Percentiles rank a stretch among this genome's conserved stretches.
Evolutionary conservation across 2,113 vertebrate genomes (phyloP).

Genomic region (Rhipidura dahli): DNA sequence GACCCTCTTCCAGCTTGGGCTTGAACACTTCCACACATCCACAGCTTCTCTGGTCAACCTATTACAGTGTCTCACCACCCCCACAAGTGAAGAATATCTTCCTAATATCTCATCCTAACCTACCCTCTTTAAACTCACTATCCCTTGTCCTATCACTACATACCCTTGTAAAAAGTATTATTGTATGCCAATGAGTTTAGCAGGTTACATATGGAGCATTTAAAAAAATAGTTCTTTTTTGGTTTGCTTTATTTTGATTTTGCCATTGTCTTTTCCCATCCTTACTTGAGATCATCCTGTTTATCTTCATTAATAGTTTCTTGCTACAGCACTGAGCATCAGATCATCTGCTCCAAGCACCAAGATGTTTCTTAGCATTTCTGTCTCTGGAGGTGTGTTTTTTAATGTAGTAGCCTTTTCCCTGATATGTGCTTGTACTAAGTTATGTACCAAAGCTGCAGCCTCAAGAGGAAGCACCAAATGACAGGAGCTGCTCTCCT

Average conservation of each 20-base stretch:
- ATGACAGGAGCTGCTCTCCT: not conserved
- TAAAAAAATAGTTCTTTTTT: not conserved
- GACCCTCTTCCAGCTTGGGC: not conserved
- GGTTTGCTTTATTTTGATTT: not conserved
- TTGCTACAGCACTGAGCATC: not conserved
- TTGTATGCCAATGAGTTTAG: not conserved
- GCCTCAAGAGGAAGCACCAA: not conserved
- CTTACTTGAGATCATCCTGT: not conserved
- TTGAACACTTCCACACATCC: not conserved
- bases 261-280: not conserved
- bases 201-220: not conserved
- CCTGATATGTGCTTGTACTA: not conserved
- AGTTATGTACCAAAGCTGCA: not conserved
- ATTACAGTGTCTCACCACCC: not conserved
- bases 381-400: not conserved
- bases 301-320: not conserved
- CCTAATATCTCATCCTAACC: not conserved
- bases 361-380: not conserved
- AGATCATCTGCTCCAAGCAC: not conserved
- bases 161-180: not conserved
- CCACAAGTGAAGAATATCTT: not conserved
- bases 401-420: not conserved
- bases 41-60: not conserved
- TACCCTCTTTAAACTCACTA: not conserved
- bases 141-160: not conserved